Conservation (phyloP, 2,113 vertebrate species). For the Cheilinus undulatus region DNA sequence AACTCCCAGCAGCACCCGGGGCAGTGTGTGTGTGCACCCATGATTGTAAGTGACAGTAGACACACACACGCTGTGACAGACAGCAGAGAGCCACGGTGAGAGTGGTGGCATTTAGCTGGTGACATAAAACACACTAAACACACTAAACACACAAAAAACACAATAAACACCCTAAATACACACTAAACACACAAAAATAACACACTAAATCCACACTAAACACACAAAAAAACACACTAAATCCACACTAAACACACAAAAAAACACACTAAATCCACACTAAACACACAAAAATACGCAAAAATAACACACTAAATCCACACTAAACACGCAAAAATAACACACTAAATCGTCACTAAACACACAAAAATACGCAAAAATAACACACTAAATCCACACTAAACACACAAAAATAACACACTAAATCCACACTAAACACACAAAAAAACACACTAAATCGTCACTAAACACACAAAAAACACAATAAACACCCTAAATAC, state of each 20-base stretch:
- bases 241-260: too few species aligned
- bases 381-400: too few species aligned
- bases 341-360: too few species aligned
- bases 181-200: slow-evolving; percentile 16
- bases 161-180: slow-evolving; percentile 1
- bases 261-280: too few species aligned
- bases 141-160: slow-evolving; percentile 1
- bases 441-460: slow-evolving; percentile 17
- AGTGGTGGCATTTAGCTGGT: slow-evolving; percentile 88
- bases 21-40: slow-evolving; percentile 68
- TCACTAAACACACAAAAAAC: neutral
- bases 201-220: slow-evolving; percentile 21
- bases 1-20: slow-evolving; percentile 68
- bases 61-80: slow-evolving; percentile 50
- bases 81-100: slow-evolving; percentile 70
- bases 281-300: too few species aligned
- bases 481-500: slow-evolving; percentile 4
- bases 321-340: too few species aligned
- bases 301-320: too few species aligned
- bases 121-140: slow-evolving; percentile 45
- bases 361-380: too few species aligned
- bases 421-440: too few species aligned
- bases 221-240: too few species aligned
- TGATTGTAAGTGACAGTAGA: slow-evolving; percentile 86
- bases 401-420: too few species aligned